Base-by-base conservation (phyloP, 2,888 invertebrate species). In the Minunthozetes semirufus region DNA sequence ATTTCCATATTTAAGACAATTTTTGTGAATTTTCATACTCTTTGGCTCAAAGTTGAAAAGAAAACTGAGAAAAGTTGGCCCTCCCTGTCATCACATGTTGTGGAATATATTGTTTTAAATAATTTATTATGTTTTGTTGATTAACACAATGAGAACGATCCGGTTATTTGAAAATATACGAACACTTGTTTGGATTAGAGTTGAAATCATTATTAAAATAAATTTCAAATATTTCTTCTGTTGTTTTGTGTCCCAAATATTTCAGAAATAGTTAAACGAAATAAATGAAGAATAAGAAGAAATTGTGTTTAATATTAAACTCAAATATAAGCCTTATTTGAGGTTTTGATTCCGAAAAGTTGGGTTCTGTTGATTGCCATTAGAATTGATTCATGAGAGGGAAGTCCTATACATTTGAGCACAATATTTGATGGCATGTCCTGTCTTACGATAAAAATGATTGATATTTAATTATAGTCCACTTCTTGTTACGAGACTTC, bases 381-480 rank as follows among this genome's bases (percentile, higher is more conserved):
- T 63, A 29, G 27, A 56, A 27, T 25, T 38, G 63, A 63, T 38
- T 33, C 33, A 63, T 63, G 22, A 25, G 63, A 33, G 33, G 63
- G 33, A 63, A 63, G 63, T 63, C 5, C 17, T 63, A n/a, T 63
- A 63, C 1, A 27, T 1, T 4, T 8, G 56, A 33, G 1, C 9
- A 63, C 42, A 42, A 9, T 42, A 9, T 42, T 42, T 42, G 11
- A 42, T 42, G 5, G 5, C 42, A 11, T 9, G 42, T n/a, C 27
- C 63, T 63, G 63, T 33, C 63, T 63, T 33, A 63, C 5, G 33
- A 63, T 38, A 29, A 56, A 63, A 63, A 33, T 63, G 63, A 63
- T 63, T 63, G 63, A 63, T 63, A 38, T 38, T 63, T 63, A 63
- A 33, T 63, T 63, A 63, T 63, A 63, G 63, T 29, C 27, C 29